Evolutionary conservation across 1,140 invertebrate genomes (phyloP).

Genomic region (Bombus pyrosoma): DNA sequence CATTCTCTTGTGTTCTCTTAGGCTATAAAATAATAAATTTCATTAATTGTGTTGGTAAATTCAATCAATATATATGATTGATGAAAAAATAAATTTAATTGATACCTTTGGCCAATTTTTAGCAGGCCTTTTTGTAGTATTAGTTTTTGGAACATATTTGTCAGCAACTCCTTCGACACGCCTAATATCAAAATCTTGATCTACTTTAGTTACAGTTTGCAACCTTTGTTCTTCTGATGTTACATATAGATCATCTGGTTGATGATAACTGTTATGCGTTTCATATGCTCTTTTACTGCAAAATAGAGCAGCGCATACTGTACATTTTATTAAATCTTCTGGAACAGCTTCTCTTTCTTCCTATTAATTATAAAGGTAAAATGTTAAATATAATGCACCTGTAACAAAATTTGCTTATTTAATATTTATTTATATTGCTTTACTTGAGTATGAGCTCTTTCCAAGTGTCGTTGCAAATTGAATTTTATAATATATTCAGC

Average conservation of each 20-base stretch:
- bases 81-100: background rate
- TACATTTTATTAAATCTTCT: constrained; percentile 85
- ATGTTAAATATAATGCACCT: constrained; percentile 24
- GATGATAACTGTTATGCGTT: constrained; percentile 86
- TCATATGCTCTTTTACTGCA: constrained; percentile 87
- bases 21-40: constrained; percentile 35
- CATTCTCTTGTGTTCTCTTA: constrained; percentile 25
- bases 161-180: constrained; percentile 81
- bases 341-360: constrained; percentile 83
- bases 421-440: constrained; percentile 30
- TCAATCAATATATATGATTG: background rate
- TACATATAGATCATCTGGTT: constrained; percentile 85
- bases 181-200: constrained; percentile 85
- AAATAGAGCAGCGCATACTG: constrained; percentile 86
- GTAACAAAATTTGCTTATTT: background rate
- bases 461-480: constrained; percentile 86
- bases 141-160: constrained; percentile 79
- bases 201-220: constrained; percentile 83
- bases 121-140: constrained; percentile 53
- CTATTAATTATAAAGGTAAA: constrained; percentile 60
- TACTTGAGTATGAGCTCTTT: constrained; percentile 82
- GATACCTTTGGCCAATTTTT: constrained; percentile 67
- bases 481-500: constrained; percentile 87
- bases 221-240: constrained; percentile 85
- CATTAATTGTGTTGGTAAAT: background rate